phyloP scores from a whole-genome alignment of 2,113 vertebrate species.

The Glaucidium brasilianum region DNA sequence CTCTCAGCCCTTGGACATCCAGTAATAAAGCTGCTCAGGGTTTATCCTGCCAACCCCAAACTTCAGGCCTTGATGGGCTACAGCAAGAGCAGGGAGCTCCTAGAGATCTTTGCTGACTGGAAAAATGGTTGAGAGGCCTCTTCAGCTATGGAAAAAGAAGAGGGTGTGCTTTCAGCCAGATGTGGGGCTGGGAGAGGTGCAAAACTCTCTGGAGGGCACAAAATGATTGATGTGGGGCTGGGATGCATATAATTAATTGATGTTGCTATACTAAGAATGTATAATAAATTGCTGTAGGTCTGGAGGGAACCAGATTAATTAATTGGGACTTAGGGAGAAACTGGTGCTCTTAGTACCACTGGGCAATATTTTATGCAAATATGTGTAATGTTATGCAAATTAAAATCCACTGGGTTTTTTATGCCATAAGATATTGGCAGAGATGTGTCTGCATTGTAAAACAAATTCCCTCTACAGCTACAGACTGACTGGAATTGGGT shows the following conservation, averaged over 20 bases:
- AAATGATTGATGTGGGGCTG: slow-evolving; percentile 39
- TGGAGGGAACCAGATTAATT: slow-evolving; percentile 61
- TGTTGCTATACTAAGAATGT: slow-evolving; percentile 21
- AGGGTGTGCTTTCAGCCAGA: background rate
- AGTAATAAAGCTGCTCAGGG: background rate
- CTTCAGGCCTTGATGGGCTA: background rate
- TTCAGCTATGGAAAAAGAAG: background rate
- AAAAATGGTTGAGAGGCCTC: background rate
- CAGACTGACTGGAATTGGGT: background rate
- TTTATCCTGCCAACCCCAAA: background rate
- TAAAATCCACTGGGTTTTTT: slow-evolving; percentile 23
- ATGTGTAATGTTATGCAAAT: slow-evolving; percentile 61
- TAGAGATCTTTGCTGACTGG: background rate
- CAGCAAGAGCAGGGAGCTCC: background rate
- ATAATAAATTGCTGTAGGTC: slow-evolving; percentile 43
- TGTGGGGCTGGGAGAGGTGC: background rate
- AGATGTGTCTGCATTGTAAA: slow-evolving; percentile 29
- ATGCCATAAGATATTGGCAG: slow-evolving; percentile 45
- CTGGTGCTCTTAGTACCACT: slow-evolving; percentile 23
- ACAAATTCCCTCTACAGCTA: background rate
- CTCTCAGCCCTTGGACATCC: background rate
- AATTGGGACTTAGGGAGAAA: slow-evolving; percentile 57
- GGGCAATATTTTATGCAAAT: slow-evolving; percentile 66
- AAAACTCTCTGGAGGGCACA: background rate
- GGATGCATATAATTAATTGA: slow-evolving; percentile 46